Evolutionary conservation across 2,888 invertebrate genomes (phyloP).

Genomic region (Acleris holmiana): DNA sequence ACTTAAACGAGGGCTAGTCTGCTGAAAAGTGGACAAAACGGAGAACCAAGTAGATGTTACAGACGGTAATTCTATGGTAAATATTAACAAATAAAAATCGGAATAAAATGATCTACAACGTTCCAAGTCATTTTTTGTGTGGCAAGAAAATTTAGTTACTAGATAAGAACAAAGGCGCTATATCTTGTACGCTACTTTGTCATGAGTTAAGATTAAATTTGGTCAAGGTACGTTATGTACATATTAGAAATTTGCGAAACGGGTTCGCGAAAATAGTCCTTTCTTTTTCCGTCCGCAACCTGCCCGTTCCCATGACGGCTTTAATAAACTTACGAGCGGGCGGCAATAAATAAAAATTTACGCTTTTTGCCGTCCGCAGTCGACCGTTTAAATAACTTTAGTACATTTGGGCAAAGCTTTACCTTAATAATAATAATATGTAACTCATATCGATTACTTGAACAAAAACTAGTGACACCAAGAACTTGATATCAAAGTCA

Average conservation of each 20-base stretch:
- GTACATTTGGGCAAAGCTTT: slow-evolving; percentile 8
- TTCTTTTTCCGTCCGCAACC: slow-evolving; percentile 6
- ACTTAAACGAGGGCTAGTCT: not conserved
- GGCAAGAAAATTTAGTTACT: too few species aligned
- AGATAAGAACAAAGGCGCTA: too few species aligned
- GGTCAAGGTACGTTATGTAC: not conserved
- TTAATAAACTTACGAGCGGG: slow-evolving; percentile 20
- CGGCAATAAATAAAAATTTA: slow-evolving; percentile 1
- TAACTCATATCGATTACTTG: slow-evolving; percentile 6
- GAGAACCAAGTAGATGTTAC: not conserved
- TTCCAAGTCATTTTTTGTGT: not conserved
- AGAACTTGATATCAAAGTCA: slow-evolving; percentile 3
- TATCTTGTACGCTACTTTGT: too few species aligned
- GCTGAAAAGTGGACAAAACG: not conserved
- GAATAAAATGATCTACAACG: too few species aligned
- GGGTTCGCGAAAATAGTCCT: slow-evolving; percentile 8
- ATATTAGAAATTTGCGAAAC: not conserved
- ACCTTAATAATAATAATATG: not conserved
- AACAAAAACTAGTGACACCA: not conserved
- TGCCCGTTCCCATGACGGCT: slow-evolving; percentile 29
- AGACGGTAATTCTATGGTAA: not conserved
- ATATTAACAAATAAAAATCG: not conserved
- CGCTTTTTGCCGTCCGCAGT: slow-evolving; percentile 1
- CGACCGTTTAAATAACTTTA: slow-evolving; percentile 3
- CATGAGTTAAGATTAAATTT: too few species aligned